phyloP scores from a whole-genome alignment of 2,113 vertebrate genomes.

The Trichechus manatus region DNA sequence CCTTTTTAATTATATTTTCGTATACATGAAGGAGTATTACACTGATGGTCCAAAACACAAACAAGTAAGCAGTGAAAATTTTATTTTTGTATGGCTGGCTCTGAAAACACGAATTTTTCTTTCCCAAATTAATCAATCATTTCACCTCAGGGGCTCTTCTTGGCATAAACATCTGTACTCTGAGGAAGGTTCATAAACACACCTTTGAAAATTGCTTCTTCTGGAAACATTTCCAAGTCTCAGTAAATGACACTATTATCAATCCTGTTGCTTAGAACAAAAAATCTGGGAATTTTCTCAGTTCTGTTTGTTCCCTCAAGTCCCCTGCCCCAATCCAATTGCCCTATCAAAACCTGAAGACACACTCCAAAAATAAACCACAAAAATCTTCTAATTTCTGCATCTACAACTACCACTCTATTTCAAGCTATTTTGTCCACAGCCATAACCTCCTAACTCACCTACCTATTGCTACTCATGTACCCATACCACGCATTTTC shows the following conservation, averaged over 20 bases:
- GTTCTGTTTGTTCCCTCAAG: not conserved
- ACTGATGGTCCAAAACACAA: not conserved
- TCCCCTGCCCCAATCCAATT: not conserved
- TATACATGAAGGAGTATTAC: not conserved
- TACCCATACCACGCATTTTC: not conserved
- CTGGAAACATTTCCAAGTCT: not conserved
- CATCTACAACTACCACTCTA: not conserved
- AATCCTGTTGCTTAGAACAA: not conserved
- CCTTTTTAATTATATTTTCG: conserved; percentile 27
- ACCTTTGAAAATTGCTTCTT: not conserved
- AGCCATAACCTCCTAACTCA: not conserved
- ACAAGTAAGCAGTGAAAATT: not conserved
- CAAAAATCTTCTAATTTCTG: not conserved
- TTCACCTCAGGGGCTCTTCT: not conserved
- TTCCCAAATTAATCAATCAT: not conserved
- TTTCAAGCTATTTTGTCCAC: not conserved
- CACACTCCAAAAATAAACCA: not conserved
- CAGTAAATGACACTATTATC: not conserved
- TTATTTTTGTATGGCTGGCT: not conserved
- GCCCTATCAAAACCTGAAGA: not conserved
- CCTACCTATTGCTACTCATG: accelerated
- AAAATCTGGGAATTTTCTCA: not conserved
- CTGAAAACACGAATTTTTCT: not conserved
- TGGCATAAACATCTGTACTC: not conserved
- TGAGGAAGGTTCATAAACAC: not conserved